phyloP scores from a whole-genome alignment of 2,888 invertebrate genomes.

The Drosophila limbata region DNA sequence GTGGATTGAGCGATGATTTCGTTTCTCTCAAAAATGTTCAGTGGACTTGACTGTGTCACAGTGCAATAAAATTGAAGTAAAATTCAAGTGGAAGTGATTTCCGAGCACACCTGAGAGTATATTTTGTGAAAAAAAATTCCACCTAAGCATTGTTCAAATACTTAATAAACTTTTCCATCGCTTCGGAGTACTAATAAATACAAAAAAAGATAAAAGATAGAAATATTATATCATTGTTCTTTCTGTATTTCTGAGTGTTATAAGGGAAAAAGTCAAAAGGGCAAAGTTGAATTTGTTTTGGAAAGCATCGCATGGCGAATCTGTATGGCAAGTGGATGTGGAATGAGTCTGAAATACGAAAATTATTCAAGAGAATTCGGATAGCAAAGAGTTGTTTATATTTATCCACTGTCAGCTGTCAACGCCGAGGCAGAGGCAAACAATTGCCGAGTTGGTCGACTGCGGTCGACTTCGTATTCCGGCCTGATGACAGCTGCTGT shows the following conservation, averaged over 20 bases:
- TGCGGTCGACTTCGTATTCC: background rate
- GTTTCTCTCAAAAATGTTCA: too few relatives aligned
- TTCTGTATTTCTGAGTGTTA: background rate
- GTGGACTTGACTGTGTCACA: too few relatives aligned
- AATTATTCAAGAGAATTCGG: constrained; percentile 12
- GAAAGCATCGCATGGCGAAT: background rate
- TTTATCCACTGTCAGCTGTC: constrained; percentile 63
- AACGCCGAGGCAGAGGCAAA: constrained; percentile 48
- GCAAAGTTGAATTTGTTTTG: background rate
- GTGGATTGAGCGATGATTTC: too few relatives aligned
- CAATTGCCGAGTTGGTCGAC: constrained; percentile 8
- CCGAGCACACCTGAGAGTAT: too few relatives aligned
- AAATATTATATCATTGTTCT: background rate
- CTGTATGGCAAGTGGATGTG: background rate
- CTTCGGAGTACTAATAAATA: background rate
- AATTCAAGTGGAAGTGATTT: too few relatives aligned
- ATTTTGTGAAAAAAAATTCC: background rate
- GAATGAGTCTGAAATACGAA: background rate
- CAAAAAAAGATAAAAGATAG: background rate
- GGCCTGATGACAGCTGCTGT: constrained; percentile 49
- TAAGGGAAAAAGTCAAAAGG: background rate
- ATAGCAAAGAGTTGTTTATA: constrained; percentile 45
- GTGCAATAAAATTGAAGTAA: too few relatives aligned
- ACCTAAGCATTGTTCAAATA: background rate
- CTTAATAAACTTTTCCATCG: background rate